Conservation (phyloP, 2,797 vertebrate genomes). For the Bucorvus abyssinicus region DNA sequence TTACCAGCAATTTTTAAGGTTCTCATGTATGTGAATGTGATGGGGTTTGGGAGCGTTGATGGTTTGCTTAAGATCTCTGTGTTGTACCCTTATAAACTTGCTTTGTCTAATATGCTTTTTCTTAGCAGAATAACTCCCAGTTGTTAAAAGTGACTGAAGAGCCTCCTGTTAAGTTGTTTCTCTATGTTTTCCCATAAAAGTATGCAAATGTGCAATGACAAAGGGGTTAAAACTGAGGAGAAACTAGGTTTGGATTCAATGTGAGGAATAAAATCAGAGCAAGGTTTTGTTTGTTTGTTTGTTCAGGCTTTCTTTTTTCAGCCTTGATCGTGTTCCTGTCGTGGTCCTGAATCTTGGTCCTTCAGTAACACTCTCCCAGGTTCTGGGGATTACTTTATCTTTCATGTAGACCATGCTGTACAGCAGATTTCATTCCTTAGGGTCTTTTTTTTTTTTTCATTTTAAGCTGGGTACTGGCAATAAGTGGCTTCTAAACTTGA, state of each 20-base stretch:
- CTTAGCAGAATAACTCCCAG: neutral
- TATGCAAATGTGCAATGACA: neutral
- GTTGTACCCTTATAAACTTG: neutral
- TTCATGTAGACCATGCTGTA: neutral
- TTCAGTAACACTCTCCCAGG: neutral
- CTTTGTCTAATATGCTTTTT: neutral
- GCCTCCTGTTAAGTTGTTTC: neutral
- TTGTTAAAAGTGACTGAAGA: neutral
- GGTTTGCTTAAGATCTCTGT: neutral
- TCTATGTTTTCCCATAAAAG: neutral
- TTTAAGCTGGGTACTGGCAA: neutral
- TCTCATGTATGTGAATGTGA: neutral
- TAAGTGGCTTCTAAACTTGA: neutral
- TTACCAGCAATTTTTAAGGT: neutral
- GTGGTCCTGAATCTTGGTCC: neutral
- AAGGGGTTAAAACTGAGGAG: neutral
- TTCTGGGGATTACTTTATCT: neutral
- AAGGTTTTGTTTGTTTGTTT: neutral
- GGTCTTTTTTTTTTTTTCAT: neutral
- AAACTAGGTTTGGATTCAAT: neutral
- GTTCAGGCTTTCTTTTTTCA: neutral
- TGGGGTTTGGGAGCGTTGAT: accelerated
- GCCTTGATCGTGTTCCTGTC: neutral
- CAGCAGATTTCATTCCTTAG: neutral
- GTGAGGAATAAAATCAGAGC: neutral